Base-by-base conservation (phyloP, 2,888 invertebrate species). In the Eupithecia vulgata region DNA sequence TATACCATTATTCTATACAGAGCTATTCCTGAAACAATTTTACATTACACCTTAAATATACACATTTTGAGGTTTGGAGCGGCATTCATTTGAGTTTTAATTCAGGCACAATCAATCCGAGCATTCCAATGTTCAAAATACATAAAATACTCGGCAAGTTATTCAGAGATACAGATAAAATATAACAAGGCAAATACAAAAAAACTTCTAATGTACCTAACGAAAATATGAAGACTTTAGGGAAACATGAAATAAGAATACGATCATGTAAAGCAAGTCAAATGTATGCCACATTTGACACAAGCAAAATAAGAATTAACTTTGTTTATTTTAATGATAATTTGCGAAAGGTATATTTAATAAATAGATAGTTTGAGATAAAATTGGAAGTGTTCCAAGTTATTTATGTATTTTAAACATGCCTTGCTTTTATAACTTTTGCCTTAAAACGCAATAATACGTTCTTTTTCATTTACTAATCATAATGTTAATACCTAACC, bases 61-160 rank as follows among this genome's bases (percentile, higher is more conserved):
- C 90, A 93, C 87, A 93, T 91, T 93, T 93, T 93, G 94, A 94
- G 94, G 94, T 94, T 91, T 92, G 91, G 93, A 94, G 94, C 94
- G 94, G 94, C 92, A 91, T 92, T 92, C 89, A 90, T 79, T 80
- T 91, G 91, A 91, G 86, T 91, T 91, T 77, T 74, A 70, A 48
- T 88, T 91, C 93, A 94, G 94, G 94, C 94, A 94, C 94, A 89
- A 88, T 90, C 94, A 93, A 92, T 89, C 94, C 94, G 89, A 91
- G 89, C 94, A 90, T 87, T 83, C 94, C 94, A 83, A 92, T 93
- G 89, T 87, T 89, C 87, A 84, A 81, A 90, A 92, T 92, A 92
- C 93, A 93, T 82, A 81, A 80, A 88, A 88, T 85, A 88, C 83
- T 79, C 83, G 78, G 45, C 12, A 57, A 52, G 12, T 13, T 71